Conservation (phyloP, 1,140 invertebrate species). For the Orchestia grillus region DNA sequence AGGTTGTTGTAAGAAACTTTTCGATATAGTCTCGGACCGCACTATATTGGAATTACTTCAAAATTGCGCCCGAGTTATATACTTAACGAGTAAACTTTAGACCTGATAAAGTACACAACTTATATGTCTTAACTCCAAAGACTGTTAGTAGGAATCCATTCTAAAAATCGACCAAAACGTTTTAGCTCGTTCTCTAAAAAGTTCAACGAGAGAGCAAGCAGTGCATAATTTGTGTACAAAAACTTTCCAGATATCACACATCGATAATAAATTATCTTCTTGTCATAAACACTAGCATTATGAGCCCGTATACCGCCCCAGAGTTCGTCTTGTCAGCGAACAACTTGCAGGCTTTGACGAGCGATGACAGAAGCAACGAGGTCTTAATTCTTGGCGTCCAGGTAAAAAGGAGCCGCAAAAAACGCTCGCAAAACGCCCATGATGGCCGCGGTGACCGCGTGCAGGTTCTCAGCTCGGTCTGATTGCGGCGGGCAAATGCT, state of each 20-base stretch:
- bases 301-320: not conserved
- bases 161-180: not conserved
- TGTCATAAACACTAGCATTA: not conserved
- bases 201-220: not conserved
- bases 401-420: not conserved
- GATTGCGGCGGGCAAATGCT: conserved; percentile 15
- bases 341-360: not conserved
- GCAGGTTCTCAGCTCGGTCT: not conserved
- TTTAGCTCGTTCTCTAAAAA: not conserved
- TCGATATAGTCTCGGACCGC: too few species aligned
- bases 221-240: not conserved
- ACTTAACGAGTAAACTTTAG: not conserved
- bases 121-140: not conserved
- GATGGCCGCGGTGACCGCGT: not conserved
- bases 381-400: not conserved
- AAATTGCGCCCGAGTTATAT: too few species aligned
- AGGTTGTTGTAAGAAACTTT: too few species aligned
- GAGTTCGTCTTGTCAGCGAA: not conserved
- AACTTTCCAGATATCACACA: not conserved
- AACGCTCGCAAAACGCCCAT: not conserved
- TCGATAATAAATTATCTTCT: not conserved
- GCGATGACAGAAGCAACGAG: not conserved
- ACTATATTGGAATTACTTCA: too few species aligned
- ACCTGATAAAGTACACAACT: not conserved
- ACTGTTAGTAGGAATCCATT: not conserved